Conservation (phyloP, 2,797 vertebrate genomes). For the Coregonus ussuriensis region DNA sequence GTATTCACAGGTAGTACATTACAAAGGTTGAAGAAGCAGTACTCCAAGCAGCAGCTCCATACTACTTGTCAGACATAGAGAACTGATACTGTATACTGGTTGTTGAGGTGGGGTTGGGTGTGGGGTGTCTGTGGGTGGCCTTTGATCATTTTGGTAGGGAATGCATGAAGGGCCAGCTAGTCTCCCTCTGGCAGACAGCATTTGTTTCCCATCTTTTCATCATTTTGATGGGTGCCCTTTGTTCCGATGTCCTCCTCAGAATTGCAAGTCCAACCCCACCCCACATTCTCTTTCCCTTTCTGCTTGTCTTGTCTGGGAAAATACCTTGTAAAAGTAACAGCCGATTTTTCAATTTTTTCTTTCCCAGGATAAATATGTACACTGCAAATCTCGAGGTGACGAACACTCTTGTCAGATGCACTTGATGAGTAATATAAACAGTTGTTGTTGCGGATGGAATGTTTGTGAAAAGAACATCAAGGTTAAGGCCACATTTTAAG, state of each 20-base stretch:
- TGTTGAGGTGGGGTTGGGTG: background rate
- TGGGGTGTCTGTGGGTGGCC: background rate
- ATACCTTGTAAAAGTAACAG: slow-evolving; percentile 43
- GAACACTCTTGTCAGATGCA: slow-evolving; percentile 7
- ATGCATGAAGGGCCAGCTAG: slow-evolving; percentile 27
- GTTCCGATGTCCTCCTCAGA: slow-evolving; percentile 18
- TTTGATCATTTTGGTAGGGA: slow-evolving; percentile 11
- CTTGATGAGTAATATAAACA: slow-evolving; percentile 22
- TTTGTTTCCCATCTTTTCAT: slow-evolving; percentile 38
- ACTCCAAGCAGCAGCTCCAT: no score
- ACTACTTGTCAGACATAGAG: no score
- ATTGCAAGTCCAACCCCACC: background rate
- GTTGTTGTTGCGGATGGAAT: slow-evolving; percentile 29
- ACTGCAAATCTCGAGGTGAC: slow-evolving; percentile 35
- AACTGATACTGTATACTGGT: background rate
- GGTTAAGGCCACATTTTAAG: slow-evolving; percentile 46
- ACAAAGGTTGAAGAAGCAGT: no score
- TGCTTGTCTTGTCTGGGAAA: slow-evolving; percentile 57
- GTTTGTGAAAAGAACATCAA: slow-evolving; percentile 49
- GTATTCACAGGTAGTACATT: no score
- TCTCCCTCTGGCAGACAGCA: slow-evolving; percentile 24
- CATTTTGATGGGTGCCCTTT: slow-evolving; percentile 28
- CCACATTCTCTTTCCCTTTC: background rate
- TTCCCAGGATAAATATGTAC: slow-evolving; percentile 56
- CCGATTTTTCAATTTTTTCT: background rate